Evolutionary conservation across 2,113 vertebrate genomes (phyloP), one percentile per base, ranked within the genome.

Genomic region (Hemiprocne comata): DNA sequence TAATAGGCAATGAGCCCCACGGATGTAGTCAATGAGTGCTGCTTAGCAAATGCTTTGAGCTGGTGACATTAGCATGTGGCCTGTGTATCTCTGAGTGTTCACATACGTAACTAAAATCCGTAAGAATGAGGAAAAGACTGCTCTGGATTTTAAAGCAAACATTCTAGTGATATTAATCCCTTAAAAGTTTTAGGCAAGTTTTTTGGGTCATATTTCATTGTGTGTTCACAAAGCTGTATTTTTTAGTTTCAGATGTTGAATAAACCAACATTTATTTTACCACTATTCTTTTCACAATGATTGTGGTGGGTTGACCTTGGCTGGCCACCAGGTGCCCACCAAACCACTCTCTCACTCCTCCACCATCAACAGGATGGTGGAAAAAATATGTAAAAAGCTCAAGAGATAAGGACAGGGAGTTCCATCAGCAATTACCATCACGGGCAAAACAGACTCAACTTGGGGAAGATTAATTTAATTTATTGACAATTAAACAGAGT

Each of bases 1-100:
- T 97, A 96, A 96, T 42, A 92, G 94, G 38, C 40, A 95, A 44
- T 69, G 89, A 64, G 46, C 74, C 48, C 90, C 69, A 85, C 58
- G 95, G 69, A 94, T 85, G 91, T 90, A 91, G 92, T 87, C 72
- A 92, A 55, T 83, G 64, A 89, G 26, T 72, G 53, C 67, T 90
- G 74, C 81, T 75, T 88, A 95, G 84, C 11, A 92, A 94, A 91
- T 85, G 62, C 34, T 93, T 91, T 74, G 71, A 50, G 5, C 33
- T 72, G 46, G 34, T 91, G 67, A 25, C 38, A 81, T 87, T 94
- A 92, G 29, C 65, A 75, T 62, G n/a, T 77, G 81, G 48, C 29
- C 26, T 85, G 6, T 23, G 71, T 54, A 83, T 25, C 42, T 94
- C 91, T 90, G 31, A 87, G 51, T 73, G 46, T 73, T 86, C n/a